Evolutionary conservation across 1,140 invertebrate genomes (phyloP).

Genomic region (Parasteatoda tepidariorum): DNA sequence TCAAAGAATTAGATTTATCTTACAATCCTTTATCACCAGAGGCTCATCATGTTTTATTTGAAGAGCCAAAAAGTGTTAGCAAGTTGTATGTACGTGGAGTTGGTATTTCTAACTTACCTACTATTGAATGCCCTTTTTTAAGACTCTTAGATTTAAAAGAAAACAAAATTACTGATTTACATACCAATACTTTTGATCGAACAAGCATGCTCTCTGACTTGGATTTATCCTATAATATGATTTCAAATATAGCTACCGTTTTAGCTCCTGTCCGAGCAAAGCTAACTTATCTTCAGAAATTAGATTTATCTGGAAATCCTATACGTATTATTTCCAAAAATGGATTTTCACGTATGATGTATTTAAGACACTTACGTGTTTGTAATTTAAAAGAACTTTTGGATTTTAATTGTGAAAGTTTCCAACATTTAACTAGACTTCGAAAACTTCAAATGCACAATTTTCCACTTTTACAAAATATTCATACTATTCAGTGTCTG

Average conservation of each 20-base stretch:
- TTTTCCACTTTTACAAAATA: slow-evolving; percentile 82
- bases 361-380: slow-evolving; percentile 76
- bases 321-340: slow-evolving; percentile 78
- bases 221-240: slow-evolving; percentile 81
- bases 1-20: slow-evolving; percentile 87
- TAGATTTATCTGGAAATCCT: slow-evolving; percentile 85
- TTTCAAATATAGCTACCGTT: slow-evolving; percentile 72
- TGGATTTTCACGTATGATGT: slow-evolving; percentile 78
- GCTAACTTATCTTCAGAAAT: slow-evolving; percentile 75
- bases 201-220: slow-evolving; percentile 82
- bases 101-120: slow-evolving; percentile 73
- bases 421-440: slow-evolving; percentile 78
- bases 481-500: slow-evolving; percentile 82
- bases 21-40: slow-evolving; percentile 83
- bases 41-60: slow-evolving; percentile 80
- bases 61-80: slow-evolving; percentile 88
- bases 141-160: slow-evolving; percentile 82
- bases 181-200: slow-evolving; percentile 77
- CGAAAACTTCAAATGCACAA: slow-evolving; percentile 77
- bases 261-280: slow-evolving; percentile 74
- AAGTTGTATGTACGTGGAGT: slow-evolving; percentile 84
- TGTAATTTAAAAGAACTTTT: slow-evolving; percentile 77
- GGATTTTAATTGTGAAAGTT: slow-evolving; percentile 85
- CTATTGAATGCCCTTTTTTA: slow-evolving; percentile 87
- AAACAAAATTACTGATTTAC: slow-evolving; percentile 79